Evolutionary conservation across 37 sponge, comb jelly and placozoan species (phyloP).

Genomic region (Haliclona indistincta): DNA sequence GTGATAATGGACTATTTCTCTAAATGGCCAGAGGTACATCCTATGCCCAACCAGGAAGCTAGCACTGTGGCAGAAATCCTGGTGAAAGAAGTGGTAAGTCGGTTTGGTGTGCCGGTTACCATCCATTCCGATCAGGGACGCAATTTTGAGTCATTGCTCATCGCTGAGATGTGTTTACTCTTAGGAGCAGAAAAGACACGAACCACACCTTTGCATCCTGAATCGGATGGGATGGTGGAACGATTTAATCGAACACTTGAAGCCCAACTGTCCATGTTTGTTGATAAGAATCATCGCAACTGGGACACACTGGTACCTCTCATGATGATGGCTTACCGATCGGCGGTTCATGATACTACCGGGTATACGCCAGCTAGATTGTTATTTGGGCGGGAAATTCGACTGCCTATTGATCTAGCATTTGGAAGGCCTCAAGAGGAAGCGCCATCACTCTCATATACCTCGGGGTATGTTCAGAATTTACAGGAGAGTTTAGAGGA

Average conservation of each 20-base stretch:
- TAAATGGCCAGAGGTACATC: too few relatives aligned
- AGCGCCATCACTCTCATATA: too few relatives aligned
- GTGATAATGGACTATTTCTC: slow-evolving; percentile 9
- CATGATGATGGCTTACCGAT: slow-evolving; percentile 27
- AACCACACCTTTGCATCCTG: slow-evolving; percentile 21
- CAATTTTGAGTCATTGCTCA: slow-evolving; percentile 19
- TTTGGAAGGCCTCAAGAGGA: slow-evolving; percentile 23
- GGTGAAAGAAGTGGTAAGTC: slow-evolving; percentile 10
- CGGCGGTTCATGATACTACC: slow-evolving; percentile 20
- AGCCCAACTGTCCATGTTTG: slow-evolving; percentile 10
- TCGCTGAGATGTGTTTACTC: slow-evolving; percentile 20
- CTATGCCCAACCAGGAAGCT: too few relatives aligned
- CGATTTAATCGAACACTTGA: slow-evolving; percentile 29
- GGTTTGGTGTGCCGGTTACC: slow-evolving; percentile 14
- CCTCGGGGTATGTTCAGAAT: not conserved
- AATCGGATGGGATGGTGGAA: slow-evolving; percentile 44
- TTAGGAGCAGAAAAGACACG: slow-evolving; percentile 14
- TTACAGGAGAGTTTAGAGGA: not conserved
- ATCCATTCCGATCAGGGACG: slow-evolving; percentile 36
- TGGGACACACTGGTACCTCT: slow-evolving; percentile 18
- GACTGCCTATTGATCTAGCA: slow-evolving; percentile 19
- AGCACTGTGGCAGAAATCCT: slow-evolving; percentile 6
- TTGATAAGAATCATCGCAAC: slow-evolving; percentile 12
- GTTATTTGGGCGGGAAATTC: slow-evolving; percentile 16
- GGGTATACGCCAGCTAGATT: slow-evolving; percentile 4